Base-by-base conservation (phyloP, 2,888 invertebrate genomes). In the Leptopilina drosophilae region DNA sequence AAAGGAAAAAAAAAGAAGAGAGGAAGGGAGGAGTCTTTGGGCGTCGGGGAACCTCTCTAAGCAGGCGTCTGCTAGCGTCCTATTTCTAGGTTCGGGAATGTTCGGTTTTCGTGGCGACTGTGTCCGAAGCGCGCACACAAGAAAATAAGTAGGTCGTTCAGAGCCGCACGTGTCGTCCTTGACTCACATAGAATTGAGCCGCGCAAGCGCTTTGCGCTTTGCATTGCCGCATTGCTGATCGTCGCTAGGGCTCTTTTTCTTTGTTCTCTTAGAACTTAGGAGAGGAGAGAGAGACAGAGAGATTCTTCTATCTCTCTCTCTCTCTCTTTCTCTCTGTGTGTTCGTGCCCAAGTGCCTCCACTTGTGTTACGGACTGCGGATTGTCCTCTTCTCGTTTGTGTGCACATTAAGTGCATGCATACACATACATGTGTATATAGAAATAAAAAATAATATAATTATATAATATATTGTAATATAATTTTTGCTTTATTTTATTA, bases 81-180 rank as follows among this genome's bases (percentile, higher is more conserved):
- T 88, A 89, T 90, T 89, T 89, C 87, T 85, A 84, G 86, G 85
- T 85, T 91, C 91, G 91, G 91, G 83, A 84, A 88, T 81, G 85
- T 88, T 90, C 91, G 91, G 88, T 78, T 80, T 66, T 79, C 77
- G 78, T 65, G 64, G 84, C 90, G 89, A 90, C 88, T 86, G 86
- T 78, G 85, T 85, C 88, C 90, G 90, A 91, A 90, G 88, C 86
- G 88, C 86, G 8, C 42, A 42, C 42, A 86, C 85, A 86, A 87
- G 88, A 87, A 90, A 90, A 88, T 89, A 91, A 90, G 92, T 91
- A 91, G 92, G 91, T 92, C 92, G 91, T 85, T 88, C 87, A 84
- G 88, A 90, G 90, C 90, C 90, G 91, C 92, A 92, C 92, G 92
- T 92, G 92, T 91, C 91, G 92, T 91, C 91, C 91, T 91, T 92